Evolutionary conservation across 2,797 vertebrate genomes (phyloP).

Genomic region (Anomalospiza imberbis): DNA sequence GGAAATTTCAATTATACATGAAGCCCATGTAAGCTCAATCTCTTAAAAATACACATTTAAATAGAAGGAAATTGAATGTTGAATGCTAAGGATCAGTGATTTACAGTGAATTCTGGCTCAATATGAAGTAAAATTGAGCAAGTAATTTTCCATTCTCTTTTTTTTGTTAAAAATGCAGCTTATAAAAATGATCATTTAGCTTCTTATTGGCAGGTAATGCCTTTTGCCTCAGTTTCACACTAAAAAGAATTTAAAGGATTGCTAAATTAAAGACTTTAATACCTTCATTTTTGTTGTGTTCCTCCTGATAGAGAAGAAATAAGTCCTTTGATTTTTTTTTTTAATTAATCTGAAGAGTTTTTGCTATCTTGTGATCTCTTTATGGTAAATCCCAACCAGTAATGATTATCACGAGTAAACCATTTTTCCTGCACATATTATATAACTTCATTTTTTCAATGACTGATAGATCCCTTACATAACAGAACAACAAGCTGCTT

Average conservation of each 20-base stretch:
- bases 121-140: neutral
- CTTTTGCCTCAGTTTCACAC: neutral
- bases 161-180: neutral
- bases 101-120: neutral
- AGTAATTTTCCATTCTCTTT: neutral
- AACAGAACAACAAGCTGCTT: neutral
- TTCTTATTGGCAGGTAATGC: neutral
- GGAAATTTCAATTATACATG: neutral
- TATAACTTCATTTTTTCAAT: neutral
- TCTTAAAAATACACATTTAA: neutral
- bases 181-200: neutral
- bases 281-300: neutral
- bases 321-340: neutral
- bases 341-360: neutral
- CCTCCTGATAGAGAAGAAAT: neutral
- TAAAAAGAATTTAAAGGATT: neutral
- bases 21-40: neutral
- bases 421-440: neutral
- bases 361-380: neutral
- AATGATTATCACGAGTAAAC: neutral
- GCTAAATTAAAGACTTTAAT: neutral
- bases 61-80: neutral
- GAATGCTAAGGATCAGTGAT: neutral
- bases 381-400: neutral
- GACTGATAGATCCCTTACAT: neutral